Conservation (phyloP, 2,888 invertebrate genomes). For the Galerucella calmariensis region DNA sequence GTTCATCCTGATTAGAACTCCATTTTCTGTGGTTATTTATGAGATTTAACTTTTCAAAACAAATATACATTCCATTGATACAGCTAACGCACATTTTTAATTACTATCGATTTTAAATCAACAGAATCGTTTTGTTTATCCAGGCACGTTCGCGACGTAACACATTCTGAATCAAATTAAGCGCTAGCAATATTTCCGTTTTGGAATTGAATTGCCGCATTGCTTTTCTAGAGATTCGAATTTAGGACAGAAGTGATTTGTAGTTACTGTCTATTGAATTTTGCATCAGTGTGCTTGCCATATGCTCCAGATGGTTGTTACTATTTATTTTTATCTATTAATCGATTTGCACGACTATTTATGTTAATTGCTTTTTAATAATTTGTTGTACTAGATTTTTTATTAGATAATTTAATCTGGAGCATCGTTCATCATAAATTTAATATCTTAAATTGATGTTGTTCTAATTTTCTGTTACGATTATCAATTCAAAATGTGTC, state of each 20-base stretch:
- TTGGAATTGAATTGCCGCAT: neutral
- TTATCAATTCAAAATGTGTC: too few species aligned
- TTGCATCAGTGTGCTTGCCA: constrained; percentile 3
- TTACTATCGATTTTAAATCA: neutral
- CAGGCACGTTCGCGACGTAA: neutral
- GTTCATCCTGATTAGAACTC: too few species aligned
- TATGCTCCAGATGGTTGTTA: constrained; percentile 5
- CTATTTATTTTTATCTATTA: constrained; percentile 2
- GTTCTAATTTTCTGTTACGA: neutral
- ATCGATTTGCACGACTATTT: constrained; percentile 6
- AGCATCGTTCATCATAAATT: neutral
- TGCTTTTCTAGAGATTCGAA: neutral
- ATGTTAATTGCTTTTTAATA: constrained; percentile 12
- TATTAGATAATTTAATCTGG: constrained; percentile 5
- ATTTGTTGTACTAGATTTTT: neutral
- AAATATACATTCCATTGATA: neutral
- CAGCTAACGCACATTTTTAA: neutral
- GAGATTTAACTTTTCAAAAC: too few species aligned
- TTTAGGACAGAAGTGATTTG: constrained; percentile 13
- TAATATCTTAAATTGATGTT: neutral
- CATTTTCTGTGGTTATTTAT: too few species aligned
- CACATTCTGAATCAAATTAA: constrained; percentile 4
- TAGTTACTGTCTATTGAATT: constrained; percentile 8
- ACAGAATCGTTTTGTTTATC: constrained; percentile 7
- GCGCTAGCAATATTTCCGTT: neutral